Evolutionary conservation across 2,888 invertebrate species (phyloP).

Genomic region (Cetonia aurata): DNA sequence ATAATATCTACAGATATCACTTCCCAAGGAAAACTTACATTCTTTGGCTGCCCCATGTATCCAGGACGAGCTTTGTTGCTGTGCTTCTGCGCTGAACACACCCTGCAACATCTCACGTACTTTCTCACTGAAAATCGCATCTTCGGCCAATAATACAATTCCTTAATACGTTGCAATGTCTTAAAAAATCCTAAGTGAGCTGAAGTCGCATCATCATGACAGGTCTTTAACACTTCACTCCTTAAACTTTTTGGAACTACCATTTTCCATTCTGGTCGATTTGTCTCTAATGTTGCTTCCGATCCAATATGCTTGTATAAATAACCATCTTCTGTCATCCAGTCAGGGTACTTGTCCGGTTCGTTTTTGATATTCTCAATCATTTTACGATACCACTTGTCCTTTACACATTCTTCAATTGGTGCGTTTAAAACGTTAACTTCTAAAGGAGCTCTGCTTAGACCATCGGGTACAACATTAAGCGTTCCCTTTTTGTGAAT

Average conservation of each 20-base stretch:
- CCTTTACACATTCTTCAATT: not conserved
- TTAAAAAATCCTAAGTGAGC: not conserved
- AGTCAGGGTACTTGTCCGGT: not conserved
- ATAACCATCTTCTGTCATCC: not conserved
- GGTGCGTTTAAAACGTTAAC: not conserved
- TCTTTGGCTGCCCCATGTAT: not conserved
- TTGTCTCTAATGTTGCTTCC: not conserved
- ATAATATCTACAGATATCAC: constrained; percentile 10
- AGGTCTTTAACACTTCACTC: not conserved
- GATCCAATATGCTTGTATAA: not conserved
- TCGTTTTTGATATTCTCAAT: not conserved
- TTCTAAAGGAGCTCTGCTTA: constrained; percentile 25
- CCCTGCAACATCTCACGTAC: not conserved
- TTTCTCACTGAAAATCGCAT: not conserved
- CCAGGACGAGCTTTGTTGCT: not conserved
- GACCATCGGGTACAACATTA: constrained; percentile 34
- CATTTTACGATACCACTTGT: not conserved
- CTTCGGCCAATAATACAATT: constrained; percentile 14
- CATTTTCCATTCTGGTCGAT: constrained; percentile 4
- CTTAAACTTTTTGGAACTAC: not conserved
- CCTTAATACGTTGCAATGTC: not conserved
- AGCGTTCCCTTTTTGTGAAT: constrained; percentile 40
- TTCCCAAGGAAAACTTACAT: constrained; percentile 19
- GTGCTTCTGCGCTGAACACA: not conserved
- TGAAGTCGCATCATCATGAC: not conserved